phyloP scores from a whole-genome alignment of 2,888 invertebrate species.

The Trileptium ribeirensis region DNA sequence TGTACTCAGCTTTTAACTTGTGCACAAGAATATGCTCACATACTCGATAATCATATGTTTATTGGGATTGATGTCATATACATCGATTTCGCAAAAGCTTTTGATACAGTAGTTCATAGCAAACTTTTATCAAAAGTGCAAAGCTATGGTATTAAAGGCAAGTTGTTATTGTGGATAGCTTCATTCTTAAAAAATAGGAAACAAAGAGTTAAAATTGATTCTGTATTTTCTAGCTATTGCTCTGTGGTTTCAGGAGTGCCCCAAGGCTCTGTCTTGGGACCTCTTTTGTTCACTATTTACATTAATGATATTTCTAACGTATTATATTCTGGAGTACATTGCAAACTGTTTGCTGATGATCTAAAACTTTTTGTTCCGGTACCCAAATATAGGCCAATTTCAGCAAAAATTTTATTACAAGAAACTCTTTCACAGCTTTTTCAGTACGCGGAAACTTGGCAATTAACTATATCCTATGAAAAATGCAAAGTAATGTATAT shows the following conservation, averaged over 20 bases:
- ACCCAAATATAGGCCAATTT: not conserved
- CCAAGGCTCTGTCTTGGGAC: not conserved
- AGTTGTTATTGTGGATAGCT: not conserved
- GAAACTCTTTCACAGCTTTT: not conserved
- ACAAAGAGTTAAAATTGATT: not conserved
- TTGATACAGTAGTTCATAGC: not conserved
- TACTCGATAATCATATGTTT: not conserved
- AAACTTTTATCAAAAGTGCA: not conserved
- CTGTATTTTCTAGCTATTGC: not conserved
- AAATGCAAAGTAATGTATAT: not conserved
- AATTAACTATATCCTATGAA: not conserved
- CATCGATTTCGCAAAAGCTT: not conserved
- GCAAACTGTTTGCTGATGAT: not conserved
- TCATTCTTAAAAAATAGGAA: not conserved
- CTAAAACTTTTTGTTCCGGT: not conserved
- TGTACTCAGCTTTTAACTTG: slow-evolving; percentile 1
- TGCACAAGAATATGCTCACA: not conserved
- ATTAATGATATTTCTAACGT: not conserved
- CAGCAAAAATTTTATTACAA: not conserved
- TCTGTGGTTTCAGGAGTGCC: slow-evolving; percentile 3
- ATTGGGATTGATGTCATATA: slow-evolving; percentile 1
- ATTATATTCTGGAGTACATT: not conserved
- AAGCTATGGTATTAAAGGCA: slow-evolving; percentile 1
- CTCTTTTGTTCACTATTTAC: not conserved
- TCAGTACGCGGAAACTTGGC: not conserved